These are phyloP conservation scores for Todiramphus chloris DNA, from an alignment of 2,113 vertebrate species.

Conservation along the genomic window DNA sequence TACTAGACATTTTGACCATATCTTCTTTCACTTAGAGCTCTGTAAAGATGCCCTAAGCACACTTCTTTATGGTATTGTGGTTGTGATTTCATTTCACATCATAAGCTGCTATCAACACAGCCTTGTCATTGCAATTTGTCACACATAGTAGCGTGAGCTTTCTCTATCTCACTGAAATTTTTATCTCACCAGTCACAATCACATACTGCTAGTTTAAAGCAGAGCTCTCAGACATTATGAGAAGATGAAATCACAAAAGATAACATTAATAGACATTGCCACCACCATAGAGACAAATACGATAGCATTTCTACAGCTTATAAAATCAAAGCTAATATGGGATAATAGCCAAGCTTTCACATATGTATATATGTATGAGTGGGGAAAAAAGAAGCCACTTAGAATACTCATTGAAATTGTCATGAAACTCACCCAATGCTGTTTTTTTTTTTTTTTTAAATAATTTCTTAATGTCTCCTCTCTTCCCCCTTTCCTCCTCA, in stretches of 20 bases:
- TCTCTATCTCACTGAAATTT: conserved; percentile 51
- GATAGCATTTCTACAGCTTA: background rate
- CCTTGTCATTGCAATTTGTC: conserved; percentile 70
- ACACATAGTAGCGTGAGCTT: conserved; percentile 12
- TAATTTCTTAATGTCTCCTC: background rate
- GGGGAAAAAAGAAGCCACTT: background rate
- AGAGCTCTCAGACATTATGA: conserved; percentile 45
- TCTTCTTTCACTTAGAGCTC: conserved; percentile 14
- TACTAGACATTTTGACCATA: conserved; percentile 6
- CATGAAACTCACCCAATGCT: background rate
- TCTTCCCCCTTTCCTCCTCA: background rate
- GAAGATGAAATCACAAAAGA: conserved; percentile 64
- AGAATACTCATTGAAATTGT: background rate
- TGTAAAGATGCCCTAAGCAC: conserved; percentile 30
- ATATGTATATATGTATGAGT: background rate
- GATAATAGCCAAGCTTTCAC: background rate
- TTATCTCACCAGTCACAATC: conserved; percentile 61
- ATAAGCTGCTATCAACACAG: conserved; percentile 62
- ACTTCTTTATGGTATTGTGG: conserved; percentile 46
- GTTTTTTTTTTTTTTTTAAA: too few relatives aligned
- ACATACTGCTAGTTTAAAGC: conserved; percentile 40
- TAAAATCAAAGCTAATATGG: background rate
- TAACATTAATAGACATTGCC: conserved; percentile 50
- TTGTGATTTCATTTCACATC: conserved; percentile 64
- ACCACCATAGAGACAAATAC: conserved; percentile 9